These are phyloP conservation scores for Leptinotarsa juncta DNA, from an alignment of 2,888 invertebrate genomes.

Conservation along the genomic window DNA sequence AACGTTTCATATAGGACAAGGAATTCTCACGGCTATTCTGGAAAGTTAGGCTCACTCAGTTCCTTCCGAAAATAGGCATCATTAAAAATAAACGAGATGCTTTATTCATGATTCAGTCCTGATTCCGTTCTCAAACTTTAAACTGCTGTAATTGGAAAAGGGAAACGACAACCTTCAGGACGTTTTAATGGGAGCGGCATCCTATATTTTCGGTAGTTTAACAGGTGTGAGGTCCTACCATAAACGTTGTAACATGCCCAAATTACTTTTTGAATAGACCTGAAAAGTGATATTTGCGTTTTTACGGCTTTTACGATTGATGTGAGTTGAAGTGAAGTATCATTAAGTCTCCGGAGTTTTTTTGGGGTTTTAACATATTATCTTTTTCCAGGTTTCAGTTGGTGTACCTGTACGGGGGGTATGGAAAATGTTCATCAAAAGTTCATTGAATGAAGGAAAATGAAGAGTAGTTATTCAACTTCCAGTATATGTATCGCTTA, in stretches of 20 bases:
- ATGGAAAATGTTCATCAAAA: too few species aligned
- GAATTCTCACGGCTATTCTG: constrained; percentile 12
- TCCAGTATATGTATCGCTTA: too few species aligned
- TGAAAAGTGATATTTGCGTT: constrained; percentile 8
- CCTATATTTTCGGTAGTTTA: constrained; percentile 7
- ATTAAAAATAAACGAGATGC: constrained; percentile 28
- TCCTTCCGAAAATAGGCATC: constrained; percentile 24
- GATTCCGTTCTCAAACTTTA: constrained; percentile 28
- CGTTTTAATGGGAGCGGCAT: constrained; percentile 8
- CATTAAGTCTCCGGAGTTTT: neutral
- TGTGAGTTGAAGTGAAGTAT: neutral
- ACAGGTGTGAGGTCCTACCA: constrained; percentile 9
- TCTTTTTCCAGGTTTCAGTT: neutral
- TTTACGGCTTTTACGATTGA: constrained; percentile 15
- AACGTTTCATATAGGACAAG: neutral
- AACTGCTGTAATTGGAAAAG: constrained; percentile 30
- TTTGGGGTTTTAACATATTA: neutral
- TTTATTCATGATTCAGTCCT: constrained; percentile 28
- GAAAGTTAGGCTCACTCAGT: constrained; percentile 13
- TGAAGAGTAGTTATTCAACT: neutral
- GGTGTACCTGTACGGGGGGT: too few species aligned
- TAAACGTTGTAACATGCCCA: constrained; percentile 5
- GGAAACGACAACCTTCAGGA: constrained; percentile 21
- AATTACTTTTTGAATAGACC: constrained; percentile 12
- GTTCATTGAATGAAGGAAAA: neutral